Percentiles rank a stretch among this genome's conserved stretches.
Conservation (phyloP, 2,113 vertebrate species). For the Connochaetes taurinus region DNA sequence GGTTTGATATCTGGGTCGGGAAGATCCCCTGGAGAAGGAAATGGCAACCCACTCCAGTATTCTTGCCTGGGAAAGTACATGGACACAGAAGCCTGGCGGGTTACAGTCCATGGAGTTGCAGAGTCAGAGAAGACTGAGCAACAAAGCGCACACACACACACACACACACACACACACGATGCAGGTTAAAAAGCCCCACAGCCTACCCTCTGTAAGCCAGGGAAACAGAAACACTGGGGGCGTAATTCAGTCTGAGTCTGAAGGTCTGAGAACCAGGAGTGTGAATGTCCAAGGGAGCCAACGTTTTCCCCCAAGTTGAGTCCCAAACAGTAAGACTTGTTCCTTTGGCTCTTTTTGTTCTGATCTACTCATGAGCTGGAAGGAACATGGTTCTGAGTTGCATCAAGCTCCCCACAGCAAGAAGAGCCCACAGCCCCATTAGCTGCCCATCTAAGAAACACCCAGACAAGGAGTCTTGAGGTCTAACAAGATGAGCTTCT, state of each 20-base stretch:
- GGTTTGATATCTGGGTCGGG: neutral
- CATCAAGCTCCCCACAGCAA: fast-evolving
- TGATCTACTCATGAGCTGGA: fast-evolving
- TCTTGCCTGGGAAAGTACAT: neutral
- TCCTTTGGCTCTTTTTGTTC: neutral
- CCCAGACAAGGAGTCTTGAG: neutral
- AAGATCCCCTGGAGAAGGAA: neutral
- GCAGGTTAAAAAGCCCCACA: neutral
- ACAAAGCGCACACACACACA: neutral
- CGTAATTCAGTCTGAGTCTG: neutral
- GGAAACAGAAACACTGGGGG: neutral
- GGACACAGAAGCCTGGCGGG: neutral
- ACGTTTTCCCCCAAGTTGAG: neutral
- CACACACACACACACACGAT: neutral
- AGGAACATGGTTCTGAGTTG: neutral
- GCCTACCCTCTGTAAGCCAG: neutral
- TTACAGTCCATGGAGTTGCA: neutral
- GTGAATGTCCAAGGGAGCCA: neutral
- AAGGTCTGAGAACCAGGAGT: neutral
- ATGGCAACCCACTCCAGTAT: neutral
- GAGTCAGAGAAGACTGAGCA: neutral
- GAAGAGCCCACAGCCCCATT: fast-evolving
- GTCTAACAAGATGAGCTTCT: neutral
- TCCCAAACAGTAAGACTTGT: neutral
- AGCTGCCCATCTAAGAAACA: neutral